These are phyloP conservation scores for Temnopleurus reevesii DNA, from an alignment of 53 echinoderm and acorn worm genomes.

Conservation along the genomic window DNA sequence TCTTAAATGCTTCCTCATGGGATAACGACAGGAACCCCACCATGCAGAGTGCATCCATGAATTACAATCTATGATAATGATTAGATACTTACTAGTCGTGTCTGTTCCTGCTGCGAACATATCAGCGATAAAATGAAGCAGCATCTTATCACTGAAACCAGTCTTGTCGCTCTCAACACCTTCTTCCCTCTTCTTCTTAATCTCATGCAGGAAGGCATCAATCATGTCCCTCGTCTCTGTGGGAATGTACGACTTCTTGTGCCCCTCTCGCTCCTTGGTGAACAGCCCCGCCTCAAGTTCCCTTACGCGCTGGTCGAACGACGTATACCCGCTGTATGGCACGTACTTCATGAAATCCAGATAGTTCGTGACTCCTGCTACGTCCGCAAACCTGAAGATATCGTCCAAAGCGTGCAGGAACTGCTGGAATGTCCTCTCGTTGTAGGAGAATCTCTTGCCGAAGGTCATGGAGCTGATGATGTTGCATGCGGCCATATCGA, in stretches of 20 bases:
- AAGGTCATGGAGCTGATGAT: conserved; percentile 63
- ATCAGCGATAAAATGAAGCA: conserved; percentile 58
- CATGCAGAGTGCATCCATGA: too few relatives aligned
- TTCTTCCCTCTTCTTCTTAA: conserved; percentile 46
- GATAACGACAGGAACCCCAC: too few relatives aligned
- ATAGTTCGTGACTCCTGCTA: conserved; percentile 62
- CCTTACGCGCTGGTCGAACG: background rate
- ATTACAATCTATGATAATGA: too few relatives aligned
- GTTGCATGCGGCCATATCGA: conserved; percentile 65
- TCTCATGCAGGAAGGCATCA: conserved; percentile 61
- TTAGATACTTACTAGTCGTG: conserved; percentile 61
- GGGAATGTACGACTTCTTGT: conserved; percentile 44
- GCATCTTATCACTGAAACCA: conserved; percentile 34
- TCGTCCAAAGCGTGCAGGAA: conserved; percentile 52
- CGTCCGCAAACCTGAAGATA: conserved; percentile 55
- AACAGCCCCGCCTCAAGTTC: conserved; percentile 43
- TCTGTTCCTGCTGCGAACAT: conserved; percentile 66
- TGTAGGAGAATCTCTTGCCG: conserved; percentile 59
- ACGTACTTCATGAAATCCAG: conserved; percentile 63
- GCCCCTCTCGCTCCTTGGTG: conserved; percentile 44
- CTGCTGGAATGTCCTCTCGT: conserved; percentile 62
- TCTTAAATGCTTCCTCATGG: too few relatives aligned
- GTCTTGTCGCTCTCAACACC: conserved; percentile 32
- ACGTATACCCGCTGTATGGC: conserved; percentile 58
- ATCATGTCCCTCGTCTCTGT: conserved; percentile 56